phyloP scores from a whole-genome alignment of 2,113 vertebrate species.

The Rattus norvegicus region GRCr8 NC_086020.1:224260001-224260500 shows the following conservation, averaged over 20 bases:
- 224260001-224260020: constrained; percentile 89
- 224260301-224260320: background rate
- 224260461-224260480: background rate
- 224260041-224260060: constrained; percentile 81
- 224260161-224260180: constrained; percentile 25
- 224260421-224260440: background rate
- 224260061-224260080: constrained; percentile 81
- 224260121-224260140: constrained; percentile 33
- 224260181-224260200: constrained; percentile 3
- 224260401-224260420: background rate
- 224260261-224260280: background rate
- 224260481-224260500: background rate
- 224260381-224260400: background rate
- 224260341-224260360: background rate
- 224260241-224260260: background rate
- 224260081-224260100: constrained; percentile 37
- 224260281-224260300: background rate
- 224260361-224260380: background rate
- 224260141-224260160: constrained; percentile 26
- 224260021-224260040: constrained; percentile 85
- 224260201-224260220: background rate
- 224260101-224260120: constrained; percentile 21
- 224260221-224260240: background rate
- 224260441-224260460: background rate
- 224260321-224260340: background rate